phyloP scores from a whole-genome alignment of 2,888 invertebrate genomes.

The Gordius sp. region DNA sequence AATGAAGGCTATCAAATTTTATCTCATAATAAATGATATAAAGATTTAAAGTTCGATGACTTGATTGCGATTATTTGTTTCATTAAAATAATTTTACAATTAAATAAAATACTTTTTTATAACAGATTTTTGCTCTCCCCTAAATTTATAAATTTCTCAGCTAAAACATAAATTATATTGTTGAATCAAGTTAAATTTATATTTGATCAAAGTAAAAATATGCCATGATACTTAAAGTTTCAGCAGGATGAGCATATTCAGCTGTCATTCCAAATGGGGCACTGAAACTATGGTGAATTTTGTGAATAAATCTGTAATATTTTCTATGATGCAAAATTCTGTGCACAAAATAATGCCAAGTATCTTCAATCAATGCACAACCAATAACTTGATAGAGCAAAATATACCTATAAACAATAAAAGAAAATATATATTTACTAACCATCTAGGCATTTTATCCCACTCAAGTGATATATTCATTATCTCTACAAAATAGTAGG shows the following conservation, averaged over 20 bases:
- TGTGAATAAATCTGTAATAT: conserved; percentile 26
- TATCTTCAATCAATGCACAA: conserved; percentile 25
- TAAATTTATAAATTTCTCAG: no score
- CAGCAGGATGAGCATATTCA: conserved; percentile 26
- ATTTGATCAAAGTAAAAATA: not conserved
- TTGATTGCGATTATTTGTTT: no score
- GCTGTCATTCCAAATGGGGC: conserved; percentile 26
- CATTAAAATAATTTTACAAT: no score
- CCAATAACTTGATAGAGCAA: conserved; percentile 20
- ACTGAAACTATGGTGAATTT: conserved; percentile 24
- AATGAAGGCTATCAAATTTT: no score
- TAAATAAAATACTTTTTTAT: no score
- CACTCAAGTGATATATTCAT: conserved; percentile 24
- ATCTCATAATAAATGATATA: no score
- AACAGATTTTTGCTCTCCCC: no score
- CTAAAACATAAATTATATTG: no score
- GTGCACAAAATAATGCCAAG: conserved; percentile 26
- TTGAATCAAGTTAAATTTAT: no score
- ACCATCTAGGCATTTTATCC: conserved; percentile 25
- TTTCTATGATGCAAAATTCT: conserved; percentile 23
- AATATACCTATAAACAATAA: conserved; percentile 19
- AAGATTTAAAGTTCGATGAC: no score
- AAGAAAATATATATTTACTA: conserved; percentile 20
- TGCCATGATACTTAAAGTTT: conserved; percentile 22
- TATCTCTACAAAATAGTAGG: conserved; percentile 24